These are phyloP conservation scores for Euzophera pinguis DNA, from an alignment of 2,888 invertebrate species.

Conservation along the genomic window DNA sequence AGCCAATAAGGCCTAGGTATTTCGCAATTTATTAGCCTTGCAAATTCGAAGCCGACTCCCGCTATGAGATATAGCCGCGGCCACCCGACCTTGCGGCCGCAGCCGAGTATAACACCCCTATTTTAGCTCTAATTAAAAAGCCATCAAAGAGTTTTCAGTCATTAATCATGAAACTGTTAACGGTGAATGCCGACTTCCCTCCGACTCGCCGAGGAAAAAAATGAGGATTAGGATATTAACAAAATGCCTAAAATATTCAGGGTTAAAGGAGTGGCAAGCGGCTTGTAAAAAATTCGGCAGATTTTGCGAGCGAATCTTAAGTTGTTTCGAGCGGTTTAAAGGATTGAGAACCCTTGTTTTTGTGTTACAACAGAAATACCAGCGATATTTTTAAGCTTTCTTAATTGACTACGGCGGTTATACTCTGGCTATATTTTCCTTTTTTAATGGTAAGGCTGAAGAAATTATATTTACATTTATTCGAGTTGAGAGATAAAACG, in stretches of 20 bases:
- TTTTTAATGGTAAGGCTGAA: slow-evolving; percentile 39
- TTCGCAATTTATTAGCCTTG: slow-evolving; percentile 78
- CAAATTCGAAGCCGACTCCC: slow-evolving; percentile 69
- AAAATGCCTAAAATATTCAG: slow-evolving; percentile 73
- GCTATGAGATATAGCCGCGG: slow-evolving; percentile 74
- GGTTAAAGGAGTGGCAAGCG: slow-evolving; percentile 68
- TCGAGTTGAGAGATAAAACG: slow-evolving; percentile 46
- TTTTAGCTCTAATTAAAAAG: slow-evolving; percentile 81
- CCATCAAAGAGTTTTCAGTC: slow-evolving; percentile 80
- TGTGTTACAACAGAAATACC: slow-evolving; percentile 56
- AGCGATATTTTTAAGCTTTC: slow-evolving; percentile 66
- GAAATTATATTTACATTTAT: slow-evolving; percentile 58
- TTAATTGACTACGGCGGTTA: slow-evolving; percentile 67
- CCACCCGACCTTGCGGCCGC: slow-evolving; percentile 58
- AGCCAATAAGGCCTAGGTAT: slow-evolving; percentile 77
- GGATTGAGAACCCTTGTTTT: slow-evolving; percentile 64
- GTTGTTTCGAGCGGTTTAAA: slow-evolving; percentile 68
- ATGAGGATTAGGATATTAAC: slow-evolving; percentile 73
- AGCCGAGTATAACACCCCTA: slow-evolving; percentile 70
- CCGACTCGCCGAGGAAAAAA: slow-evolving; percentile 59
- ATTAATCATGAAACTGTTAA: slow-evolving; percentile 81
- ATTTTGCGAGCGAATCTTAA: slow-evolving; percentile 66
- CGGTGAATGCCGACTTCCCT: slow-evolving; percentile 73
- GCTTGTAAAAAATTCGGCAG: slow-evolving; percentile 58
- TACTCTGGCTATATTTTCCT: slow-evolving; percentile 43